phyloP scores from a whole-genome alignment of 2,888 invertebrate genomes.

The Boloria selene region DNA sequence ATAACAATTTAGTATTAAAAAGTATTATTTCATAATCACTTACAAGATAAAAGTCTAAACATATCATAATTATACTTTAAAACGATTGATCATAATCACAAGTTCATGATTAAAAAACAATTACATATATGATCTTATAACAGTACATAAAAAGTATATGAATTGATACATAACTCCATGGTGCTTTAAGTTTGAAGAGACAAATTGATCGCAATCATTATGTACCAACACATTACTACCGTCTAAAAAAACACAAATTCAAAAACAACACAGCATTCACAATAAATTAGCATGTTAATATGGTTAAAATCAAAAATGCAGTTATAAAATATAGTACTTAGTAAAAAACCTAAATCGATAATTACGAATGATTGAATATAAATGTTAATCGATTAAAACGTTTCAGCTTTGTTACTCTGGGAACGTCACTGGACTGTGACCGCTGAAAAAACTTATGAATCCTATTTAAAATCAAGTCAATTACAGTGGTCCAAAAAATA shows the following conservation, averaged over 20 bases:
- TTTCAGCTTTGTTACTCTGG: constrained; percentile 48
- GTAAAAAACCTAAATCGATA: constrained; percentile 59
- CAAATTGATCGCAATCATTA: constrained; percentile 54
- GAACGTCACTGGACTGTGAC: constrained; percentile 23
- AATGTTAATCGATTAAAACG: constrained; percentile 79
- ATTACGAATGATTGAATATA: constrained; percentile 62
- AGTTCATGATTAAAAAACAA: constrained; percentile 77
- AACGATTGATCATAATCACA: constrained; percentile 69
- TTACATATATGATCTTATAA: constrained; percentile 51
- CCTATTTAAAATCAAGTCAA: constrained; percentile 74
- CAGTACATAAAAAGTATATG: constrained; percentile 53
- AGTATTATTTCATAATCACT: constrained; percentile 61
- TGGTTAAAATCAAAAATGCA: constrained; percentile 79
- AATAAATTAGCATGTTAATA: constrained; percentile 76
- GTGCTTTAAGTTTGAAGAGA: constrained; percentile 42
- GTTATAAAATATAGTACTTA: constrained; percentile 42
- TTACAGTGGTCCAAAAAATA: constrained; percentile 56
- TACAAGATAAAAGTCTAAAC: constrained; percentile 50
- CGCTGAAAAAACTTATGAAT: constrained; percentile 50
- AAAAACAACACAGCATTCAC: constrained; percentile 62
- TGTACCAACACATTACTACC: constrained; percentile 64
- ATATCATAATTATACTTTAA: constrained; percentile 74
- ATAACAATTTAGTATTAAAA: constrained; percentile 36
- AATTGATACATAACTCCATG: constrained; percentile 69
- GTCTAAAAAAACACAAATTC: constrained; percentile 50